Base-by-base conservation (phyloP, 2,797 vertebrate genomes). In the Sebastes baramenuke region DNA sequence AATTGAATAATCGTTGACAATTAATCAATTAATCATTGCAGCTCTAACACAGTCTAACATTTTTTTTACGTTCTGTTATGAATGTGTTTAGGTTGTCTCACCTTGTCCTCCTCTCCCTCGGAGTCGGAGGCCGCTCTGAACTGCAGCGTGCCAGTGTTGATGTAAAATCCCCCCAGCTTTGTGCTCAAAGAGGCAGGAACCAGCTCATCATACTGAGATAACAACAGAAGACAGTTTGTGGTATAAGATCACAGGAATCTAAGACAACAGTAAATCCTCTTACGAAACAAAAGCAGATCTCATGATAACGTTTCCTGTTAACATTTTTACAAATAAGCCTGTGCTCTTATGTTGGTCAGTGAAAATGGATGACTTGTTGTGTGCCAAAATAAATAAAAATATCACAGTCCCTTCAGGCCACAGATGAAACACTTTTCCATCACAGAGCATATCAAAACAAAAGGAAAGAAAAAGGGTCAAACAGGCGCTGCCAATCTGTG, bases 141-240 rank as follows among this genome's bases (percentile, higher is more conserved):
- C 93, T 99, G 98, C 91, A 99, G 91, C 1, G 97, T 99, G 70
- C 98, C 98, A 2, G 97, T 99, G 93, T 99, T 99, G 94, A 99
- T 98, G 90, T 99, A 99, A 95, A 99, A 99, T 16, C 98, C 98
- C 79, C 98, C 98, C 11, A 98, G 97, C 93, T 99, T 99, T 82
- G 98, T 99, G 93, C 96, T 98, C 84, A 99, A 93, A 72, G 98
- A 99, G 59, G 98, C 98, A 62, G 98, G 98, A 83, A 99, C 98
- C 92, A 99, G 96, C 94, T 99, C 98, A 72, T 99, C 98, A 78
- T 99, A 99, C 98, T 99, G 90, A 70, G 71, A 55, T 2, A 88
- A 87, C 60, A 89, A 84, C 16, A 72, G 55, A 80, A 60, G 80
- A 79, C 59, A 61, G 72, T 80, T 71, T 62, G 62, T 30, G 42